phyloP scores from a whole-genome alignment of 2,888 invertebrate genomes.

The Marronus borbonicus region DNA sequence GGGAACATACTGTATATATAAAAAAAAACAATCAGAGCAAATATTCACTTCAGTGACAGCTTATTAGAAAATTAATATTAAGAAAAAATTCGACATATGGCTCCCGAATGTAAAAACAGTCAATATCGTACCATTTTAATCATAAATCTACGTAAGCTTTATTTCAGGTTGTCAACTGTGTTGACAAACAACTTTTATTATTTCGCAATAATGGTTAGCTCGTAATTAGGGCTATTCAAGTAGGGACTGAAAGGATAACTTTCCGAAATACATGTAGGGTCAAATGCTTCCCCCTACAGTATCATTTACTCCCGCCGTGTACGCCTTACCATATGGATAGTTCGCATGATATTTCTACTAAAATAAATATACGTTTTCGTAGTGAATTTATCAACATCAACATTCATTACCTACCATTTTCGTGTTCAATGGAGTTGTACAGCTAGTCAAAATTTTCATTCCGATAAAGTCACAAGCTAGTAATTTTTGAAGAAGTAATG shows the following conservation, averaged over 20 bases:
- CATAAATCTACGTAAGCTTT: conserved; percentile 31
- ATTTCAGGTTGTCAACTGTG: conserved; percentile 55
- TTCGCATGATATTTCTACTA: conserved; percentile 14
- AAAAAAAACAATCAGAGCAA: too few relatives aligned
- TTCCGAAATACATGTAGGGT: conserved; percentile 30
- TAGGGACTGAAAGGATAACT: conserved; percentile 32
- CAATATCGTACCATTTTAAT: neutral
- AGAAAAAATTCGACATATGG: neutral
- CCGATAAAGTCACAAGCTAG: neutral
- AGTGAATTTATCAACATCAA: too few relatives aligned
- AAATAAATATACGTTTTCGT: conserved; percentile 8
- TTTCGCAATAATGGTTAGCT: conserved; percentile 58
- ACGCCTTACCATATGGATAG: conserved; percentile 35
- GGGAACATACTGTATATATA: too few relatives aligned
- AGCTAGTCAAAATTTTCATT: neutral
- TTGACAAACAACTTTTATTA: conserved; percentile 61
- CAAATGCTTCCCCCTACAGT: neutral
- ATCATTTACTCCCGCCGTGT: neutral
- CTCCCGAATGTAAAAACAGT: neutral
- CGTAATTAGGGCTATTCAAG: conserved; percentile 57
- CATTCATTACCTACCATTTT: too few relatives aligned
- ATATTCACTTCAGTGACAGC: too few relatives aligned
- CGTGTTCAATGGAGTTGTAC: neutral
- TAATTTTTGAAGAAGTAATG: too few relatives aligned
- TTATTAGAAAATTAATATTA: neutral